Evolutionary conservation across 2,797 vertebrate genomes (phyloP), one percentile per base, ranked within the genome.

Genomic region (Sebastiscus tertius): DNA sequence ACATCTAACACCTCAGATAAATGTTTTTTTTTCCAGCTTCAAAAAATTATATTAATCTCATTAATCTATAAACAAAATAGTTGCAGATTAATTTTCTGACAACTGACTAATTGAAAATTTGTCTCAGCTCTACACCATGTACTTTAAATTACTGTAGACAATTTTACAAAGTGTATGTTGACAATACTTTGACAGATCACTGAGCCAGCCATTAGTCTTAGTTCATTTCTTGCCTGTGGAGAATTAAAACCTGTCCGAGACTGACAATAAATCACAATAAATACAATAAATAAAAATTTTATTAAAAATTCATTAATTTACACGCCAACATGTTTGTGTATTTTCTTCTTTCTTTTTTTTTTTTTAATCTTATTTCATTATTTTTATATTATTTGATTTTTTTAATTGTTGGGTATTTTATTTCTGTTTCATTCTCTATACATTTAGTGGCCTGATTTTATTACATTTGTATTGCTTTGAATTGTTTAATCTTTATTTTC

Each of bases 221-320:
- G 22, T 56, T 14, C 0, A 56, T 12, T 7, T 56, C 54, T 42
- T 42, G 0, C 14, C 0, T 26, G 22, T 22, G 22, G 12, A 56
- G 54, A 24, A 22, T 26, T 56, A 22, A 56, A 56, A 56, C 22
- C 55, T 56, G 55, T 22, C 24, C 10, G 55, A 56, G 11, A 56
- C 1, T 56, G 55, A 26, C 12, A 56, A 56, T 7, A 60, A 60
- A 29, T 60, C 27, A 16, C 8, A 31, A 60, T 31, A 0, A 60
- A 60, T 60, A 0, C 27, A 55, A 55, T 12, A 0, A 29, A 59
- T 29, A 9, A 8, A 27, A 58, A 16, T 58, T 5, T 0, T 16
- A 58, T 14, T 0, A 29, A 18, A 29, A 9, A 59, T 4, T 59
- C 0, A 8, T 8, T 59, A 16, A 46, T 18, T 46, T 59, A 2